Percentiles rank a stretch among this genome's conserved stretches.
phyloP scores from a whole-genome alignment of 2,888 invertebrate species.

The Euspilapteryx auroguttella region DNA sequence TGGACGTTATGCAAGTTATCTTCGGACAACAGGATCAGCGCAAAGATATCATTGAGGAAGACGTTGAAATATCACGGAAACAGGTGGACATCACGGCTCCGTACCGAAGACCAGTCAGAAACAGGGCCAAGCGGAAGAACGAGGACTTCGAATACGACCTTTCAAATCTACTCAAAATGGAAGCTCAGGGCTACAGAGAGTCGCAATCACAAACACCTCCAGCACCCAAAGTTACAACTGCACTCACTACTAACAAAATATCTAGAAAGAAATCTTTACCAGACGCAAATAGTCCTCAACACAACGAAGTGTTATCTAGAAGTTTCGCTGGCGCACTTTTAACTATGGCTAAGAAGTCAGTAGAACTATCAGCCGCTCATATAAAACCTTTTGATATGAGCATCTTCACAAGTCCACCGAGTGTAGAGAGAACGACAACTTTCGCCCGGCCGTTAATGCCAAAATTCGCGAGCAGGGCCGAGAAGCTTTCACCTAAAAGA shows the following conservation, averaged over 20 bases:
- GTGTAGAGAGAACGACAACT: slow-evolving; percentile 11
- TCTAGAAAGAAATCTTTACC: slow-evolving; percentile 7
- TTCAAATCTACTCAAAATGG: slow-evolving; percentile 57
- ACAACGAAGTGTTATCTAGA: slow-evolving; percentile 15
- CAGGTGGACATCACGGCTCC: slow-evolving; percentile 11
- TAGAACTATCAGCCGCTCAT: slow-evolving; percentile 27
- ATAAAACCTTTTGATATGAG: slow-evolving; percentile 24
- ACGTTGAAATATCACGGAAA: slow-evolving; percentile 29
- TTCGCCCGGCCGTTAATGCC: slow-evolving; percentile 42
- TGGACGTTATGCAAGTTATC: slow-evolving; percentile 13
- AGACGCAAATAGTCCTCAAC: too few species aligned
- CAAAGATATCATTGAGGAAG: slow-evolving; percentile 32
- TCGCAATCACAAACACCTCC: too few species aligned
- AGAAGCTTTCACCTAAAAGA: slow-evolving; percentile 40
- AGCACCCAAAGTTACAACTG: too few species aligned
- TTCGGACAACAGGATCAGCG: slow-evolving; percentile 16
- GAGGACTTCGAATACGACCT: slow-evolving; percentile 76
- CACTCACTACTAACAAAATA: too few species aligned
- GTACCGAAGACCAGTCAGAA: slow-evolving; percentile 62
- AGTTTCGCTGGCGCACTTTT: slow-evolving; percentile 37
- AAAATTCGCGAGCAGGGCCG: slow-evolving; percentile 20
- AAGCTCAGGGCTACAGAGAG: slow-evolving; percentile 49
- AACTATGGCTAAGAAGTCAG: slow-evolving; percentile 30
- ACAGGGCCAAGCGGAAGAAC: slow-evolving; percentile 65
- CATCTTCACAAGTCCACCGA: slow-evolving; percentile 16